Evolutionary conservation across 2,113 vertebrate genomes (phyloP), one percentile per base, ranked within the genome.

Genomic region (Scophthalmus maximus): DNA sequence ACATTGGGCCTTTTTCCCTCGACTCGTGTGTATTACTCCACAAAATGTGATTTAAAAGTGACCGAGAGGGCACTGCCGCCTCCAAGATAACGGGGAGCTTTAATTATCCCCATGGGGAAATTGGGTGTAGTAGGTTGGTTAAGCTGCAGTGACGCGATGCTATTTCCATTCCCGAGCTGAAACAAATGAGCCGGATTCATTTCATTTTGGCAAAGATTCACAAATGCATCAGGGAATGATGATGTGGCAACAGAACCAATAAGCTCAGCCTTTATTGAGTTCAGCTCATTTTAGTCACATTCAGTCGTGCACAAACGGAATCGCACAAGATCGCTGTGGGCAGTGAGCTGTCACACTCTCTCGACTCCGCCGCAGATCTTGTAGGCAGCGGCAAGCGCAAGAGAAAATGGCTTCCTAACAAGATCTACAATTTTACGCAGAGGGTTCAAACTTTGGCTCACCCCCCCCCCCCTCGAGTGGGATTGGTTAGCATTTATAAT

Each of bases 11-110:
- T n/a, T 60, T 57, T 70, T 56, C 57, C 51, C 76, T 81, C 73
- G 82, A 71, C 73, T 79, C 70, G 60, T 50, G 76, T 73, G 73
- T 76, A 68, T 82, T 80, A 86, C 79, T 66, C 67, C 69, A 72
- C 60, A 61, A 87, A 88, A 89, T 82, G 78, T 75, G 79, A 88
- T 88, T 86, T 88, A 88, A 78, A 89, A 88, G 88, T 89, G 84
- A 88, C 75, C 57, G 78, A 79, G 87, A 91, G 86, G 87, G 78
- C 87, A 87, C 61, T 50, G 73, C 74, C 78, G 73, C 59, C 55
- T 73, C 62, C 27, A 73, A 79, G 83, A 83, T 78, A 88, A 78
- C 74, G 68, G 51, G 60, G 68, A 65, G 63, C 63, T 85, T 76
- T 69, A 76, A 86, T 76, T 68, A 81, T 84, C 70, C 50, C 80